Conservation (phyloP, 2,797 vertebrate species). For the Anisognathus igniventris region DNA sequence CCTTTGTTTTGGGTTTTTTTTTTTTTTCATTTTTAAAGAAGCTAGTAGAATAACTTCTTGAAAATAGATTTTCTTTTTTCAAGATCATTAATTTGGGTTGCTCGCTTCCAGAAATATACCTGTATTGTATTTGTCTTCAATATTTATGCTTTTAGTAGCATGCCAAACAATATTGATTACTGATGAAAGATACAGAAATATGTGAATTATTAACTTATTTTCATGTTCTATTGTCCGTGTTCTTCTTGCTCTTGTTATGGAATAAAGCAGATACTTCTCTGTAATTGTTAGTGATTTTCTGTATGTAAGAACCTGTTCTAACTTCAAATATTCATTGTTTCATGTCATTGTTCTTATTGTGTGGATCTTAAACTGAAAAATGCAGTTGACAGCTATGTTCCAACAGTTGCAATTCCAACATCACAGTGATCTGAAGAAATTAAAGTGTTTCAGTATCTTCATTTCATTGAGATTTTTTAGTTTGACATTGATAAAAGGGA, state of each 20-base stretch:
- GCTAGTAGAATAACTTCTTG: neutral
- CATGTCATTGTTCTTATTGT: neutral
- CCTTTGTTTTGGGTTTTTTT: neutral
- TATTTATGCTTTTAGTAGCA: neutral
- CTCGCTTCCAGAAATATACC: neutral
- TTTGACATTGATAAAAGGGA: neutral
- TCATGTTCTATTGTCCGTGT: neutral
- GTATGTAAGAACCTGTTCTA: neutral
- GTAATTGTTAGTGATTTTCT: neutral
- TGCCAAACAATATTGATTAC: neutral
- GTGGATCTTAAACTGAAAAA: neutral
- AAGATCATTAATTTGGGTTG: neutral
- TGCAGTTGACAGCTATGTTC: neutral
- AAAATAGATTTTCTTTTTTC: neutral
- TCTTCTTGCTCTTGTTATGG: neutral
- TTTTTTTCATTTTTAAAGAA: neutral
- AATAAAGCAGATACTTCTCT: neutral
- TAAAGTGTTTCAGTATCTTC: neutral
- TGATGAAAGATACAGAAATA: neutral
- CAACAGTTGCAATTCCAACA: neutral
- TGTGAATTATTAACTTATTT: neutral
- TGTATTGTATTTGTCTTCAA: neutral
- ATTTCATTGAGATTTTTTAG: neutral
- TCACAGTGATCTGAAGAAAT: neutral
- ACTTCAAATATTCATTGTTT: neutral